Evolutionary conservation across 2,888 invertebrate genomes (phyloP), one percentile per base, ranked within the genome.

Genomic region (Melanotus villosus): DNA sequence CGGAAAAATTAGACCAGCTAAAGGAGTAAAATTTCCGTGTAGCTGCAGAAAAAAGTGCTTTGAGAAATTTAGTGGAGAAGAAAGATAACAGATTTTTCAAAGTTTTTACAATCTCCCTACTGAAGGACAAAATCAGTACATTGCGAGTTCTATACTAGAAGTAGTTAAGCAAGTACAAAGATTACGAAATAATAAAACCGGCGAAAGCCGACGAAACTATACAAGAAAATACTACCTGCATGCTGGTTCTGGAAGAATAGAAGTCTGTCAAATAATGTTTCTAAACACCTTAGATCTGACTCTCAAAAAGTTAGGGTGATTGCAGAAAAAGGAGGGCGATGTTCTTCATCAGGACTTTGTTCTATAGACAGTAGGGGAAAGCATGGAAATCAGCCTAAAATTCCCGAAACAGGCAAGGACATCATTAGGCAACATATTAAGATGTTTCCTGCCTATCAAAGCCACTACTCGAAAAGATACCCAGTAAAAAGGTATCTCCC

Each of bases 211-310:
- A 18, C 34, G 34, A 36, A 56, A 34, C 6, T 36, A 10, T 34
- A 18, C 34, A 7, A 1, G 34, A 3, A 32, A 36, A 5, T 56
- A 56, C 14, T 56, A 30, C 14, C 30, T 56, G 18, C 1, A 5
- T 18, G 36, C 34, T 16, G 14, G 18, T 1, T 7, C 5, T 34
- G 0, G 19, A 0, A 32, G 14, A 56, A 2, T 34, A 4, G 18
- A 56, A 12, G 36, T 56, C 14, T 56, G 56, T 6, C 59, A 45
- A 45, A 59, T 14, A 45, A 43, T 59, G 59, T 59, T 45, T 45
- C 26, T 59, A 3, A 7, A 45, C 12, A 59, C 59, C 10, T 45
- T 59, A 16, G 45, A 45, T 30, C 23, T 59, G 1, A 43, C 30
- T 18, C 54, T 34, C 6, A 18, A 34, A 54, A 54, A 54, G 34